These are phyloP conservation scores for Mionectes macconnelli DNA, from an alignment of 2,113 vertebrate species.

Conservation along the genomic window DNA sequence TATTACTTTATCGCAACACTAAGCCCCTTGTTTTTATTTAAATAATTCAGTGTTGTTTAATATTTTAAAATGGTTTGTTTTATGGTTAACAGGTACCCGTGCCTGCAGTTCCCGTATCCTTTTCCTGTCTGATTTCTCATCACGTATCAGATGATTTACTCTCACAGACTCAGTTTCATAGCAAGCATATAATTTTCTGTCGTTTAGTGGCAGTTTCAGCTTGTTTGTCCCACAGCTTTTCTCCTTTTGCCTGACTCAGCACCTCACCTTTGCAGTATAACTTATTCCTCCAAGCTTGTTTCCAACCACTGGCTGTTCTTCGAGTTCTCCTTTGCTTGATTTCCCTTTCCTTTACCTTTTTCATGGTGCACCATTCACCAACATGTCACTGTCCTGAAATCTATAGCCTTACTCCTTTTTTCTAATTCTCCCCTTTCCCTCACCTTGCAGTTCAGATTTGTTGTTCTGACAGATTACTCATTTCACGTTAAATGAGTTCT, in stretches of 20 bases:
- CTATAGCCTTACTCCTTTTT: background rate
- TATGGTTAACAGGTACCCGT: background rate
- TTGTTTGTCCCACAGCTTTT: background rate
- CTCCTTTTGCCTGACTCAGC: background rate
- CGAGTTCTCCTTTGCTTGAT: background rate
- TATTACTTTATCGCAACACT: background rate
- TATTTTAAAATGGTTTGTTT: conserved; percentile 20
- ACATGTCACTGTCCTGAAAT: background rate
- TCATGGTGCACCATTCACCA: background rate
- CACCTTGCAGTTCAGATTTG: background rate
- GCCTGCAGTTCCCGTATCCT: background rate
- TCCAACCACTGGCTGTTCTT: background rate
- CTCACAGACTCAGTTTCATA: background rate
- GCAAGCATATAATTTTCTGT: background rate
- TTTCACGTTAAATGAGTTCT: background rate
- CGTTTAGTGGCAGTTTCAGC: background rate
- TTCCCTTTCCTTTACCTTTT: background rate
- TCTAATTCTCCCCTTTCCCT: background rate
- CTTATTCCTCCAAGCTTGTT: background rate
- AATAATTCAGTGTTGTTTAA: conserved; percentile 36
- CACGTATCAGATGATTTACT: background rate
- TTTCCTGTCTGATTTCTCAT: background rate
- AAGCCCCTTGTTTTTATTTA: background rate
- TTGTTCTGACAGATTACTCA: background rate
- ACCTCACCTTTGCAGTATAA: background rate